phyloP scores from a whole-genome alignment of 2,888 invertebrate species.

The Chymomyza amoena region DNA sequence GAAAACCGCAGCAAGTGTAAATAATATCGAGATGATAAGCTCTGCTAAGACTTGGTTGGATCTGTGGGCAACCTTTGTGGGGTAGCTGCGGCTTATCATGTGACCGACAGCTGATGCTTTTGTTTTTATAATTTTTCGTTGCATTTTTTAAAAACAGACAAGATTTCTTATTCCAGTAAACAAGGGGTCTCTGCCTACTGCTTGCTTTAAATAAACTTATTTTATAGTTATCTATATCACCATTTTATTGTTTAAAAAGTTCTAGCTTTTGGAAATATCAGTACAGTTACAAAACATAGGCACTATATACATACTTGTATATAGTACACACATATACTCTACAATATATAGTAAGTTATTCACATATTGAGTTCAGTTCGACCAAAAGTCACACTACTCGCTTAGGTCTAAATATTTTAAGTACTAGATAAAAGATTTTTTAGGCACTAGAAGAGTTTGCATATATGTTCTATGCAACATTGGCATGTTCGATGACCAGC shows the following conservation, averaged over 20 bases:
- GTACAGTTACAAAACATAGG: conserved; percentile 43
- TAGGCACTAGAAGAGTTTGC: conserved; percentile 50
- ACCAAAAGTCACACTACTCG: conserved; percentile 16
- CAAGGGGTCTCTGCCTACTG: no score
- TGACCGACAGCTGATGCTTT: neutral
- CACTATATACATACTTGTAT: conserved; percentile 4
- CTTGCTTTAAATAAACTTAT: neutral
- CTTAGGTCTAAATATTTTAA: neutral
- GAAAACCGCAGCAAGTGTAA: conserved; percentile 13
- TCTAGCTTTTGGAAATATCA: conserved; percentile 64
- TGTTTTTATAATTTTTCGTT: neutral
- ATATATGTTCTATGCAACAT: conserved; percentile 1
- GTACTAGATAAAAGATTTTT: conserved; percentile 11
- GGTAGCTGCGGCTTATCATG: conserved; percentile 7
- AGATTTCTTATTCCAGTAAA: no score
- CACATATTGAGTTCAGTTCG: conserved; percentile 53
- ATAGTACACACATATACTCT: neutral
- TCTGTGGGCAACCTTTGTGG: conserved; percentile 11
- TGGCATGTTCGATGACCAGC: conserved; percentile 65
- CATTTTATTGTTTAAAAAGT: conserved; percentile 63
- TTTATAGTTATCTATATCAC: conserved; percentile 49
- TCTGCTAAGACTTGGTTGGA: neutral
- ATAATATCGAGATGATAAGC: neutral
- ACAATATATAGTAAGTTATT: conserved; percentile 11
- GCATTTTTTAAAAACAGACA: neutral